A percentile compares a stretch with the other conserved stretches of the same genome.
phyloP scores from a whole-genome alignment of 2,888 invertebrate genomes.

The Augochlorella aurata region DNA sequence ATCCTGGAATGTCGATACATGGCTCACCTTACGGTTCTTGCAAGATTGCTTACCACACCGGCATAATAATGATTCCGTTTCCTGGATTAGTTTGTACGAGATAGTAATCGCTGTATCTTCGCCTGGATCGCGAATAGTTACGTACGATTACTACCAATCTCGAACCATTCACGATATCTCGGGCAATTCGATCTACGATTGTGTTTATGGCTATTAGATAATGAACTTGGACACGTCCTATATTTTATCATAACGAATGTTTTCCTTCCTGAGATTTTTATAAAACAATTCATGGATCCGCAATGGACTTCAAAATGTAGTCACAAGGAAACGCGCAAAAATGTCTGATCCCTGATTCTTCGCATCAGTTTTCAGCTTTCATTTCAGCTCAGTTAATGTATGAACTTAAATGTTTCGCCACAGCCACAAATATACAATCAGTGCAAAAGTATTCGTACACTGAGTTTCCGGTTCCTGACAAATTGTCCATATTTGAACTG shows the following conservation, averaged over 20 bases:
- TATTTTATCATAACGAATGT: neutral
- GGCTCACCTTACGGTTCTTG: slow-evolving; percentile 33
- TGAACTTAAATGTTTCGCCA: too few relatives aligned
- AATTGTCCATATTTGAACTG: too few relatives aligned
- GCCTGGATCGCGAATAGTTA: neutral
- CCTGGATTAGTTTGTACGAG: slow-evolving; percentile 24
- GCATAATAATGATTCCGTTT: slow-evolving; percentile 26
- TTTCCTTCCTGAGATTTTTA: too few relatives aligned
- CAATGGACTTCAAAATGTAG: too few relatives aligned
- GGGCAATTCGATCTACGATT: neutral
- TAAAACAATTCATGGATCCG: too few relatives aligned
- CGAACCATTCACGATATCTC: neutral
- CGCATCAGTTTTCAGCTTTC: too few relatives aligned
- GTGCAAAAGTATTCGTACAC: too few relatives aligned
- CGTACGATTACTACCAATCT: neutral
- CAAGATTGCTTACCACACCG: slow-evolving; percentile 20
- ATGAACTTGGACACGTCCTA: neutral
- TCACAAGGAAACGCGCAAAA: too few relatives aligned
- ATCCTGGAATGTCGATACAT: slow-evolving; percentile 37
- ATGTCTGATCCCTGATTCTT: too few relatives aligned
- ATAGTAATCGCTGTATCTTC: neutral
- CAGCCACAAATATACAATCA: too few relatives aligned
- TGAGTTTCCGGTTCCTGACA: too few relatives aligned
- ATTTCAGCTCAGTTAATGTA: too few relatives aligned
- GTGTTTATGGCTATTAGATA: neutral